Base-by-base conservation (phyloP, 2,113 vertebrate species). In the Melanostigma gelatinosum region DNA sequence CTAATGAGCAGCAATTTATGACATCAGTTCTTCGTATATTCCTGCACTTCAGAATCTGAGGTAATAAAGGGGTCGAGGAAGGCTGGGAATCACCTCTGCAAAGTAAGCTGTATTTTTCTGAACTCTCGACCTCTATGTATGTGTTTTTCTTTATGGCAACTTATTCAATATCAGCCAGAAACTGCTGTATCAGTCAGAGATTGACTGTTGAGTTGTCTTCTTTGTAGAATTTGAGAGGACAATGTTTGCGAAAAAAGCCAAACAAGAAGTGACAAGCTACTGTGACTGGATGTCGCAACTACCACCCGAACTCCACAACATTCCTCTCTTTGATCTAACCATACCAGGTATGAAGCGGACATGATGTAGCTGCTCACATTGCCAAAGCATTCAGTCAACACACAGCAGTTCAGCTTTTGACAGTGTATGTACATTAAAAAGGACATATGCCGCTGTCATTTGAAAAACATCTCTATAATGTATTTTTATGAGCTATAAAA, bases 251-350 rank as follows among this genome's bases (percentile, higher is more conserved):
- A 1, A 32, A 32, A 60, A 66, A 48, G 40, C 22, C 42, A n/a
- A 54, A n/a, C 27, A 1, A 24, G 48, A 69, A 18, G 15, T 42
- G 6, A 24, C 13, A 1, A 65, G 34, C 32, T 62, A 78, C 79
- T 0, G 8, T 40, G 72, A 91, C 71, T 91, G 91, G 91, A 92
- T 92, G 91, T 87, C 88, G 0, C 72, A 82, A 32, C 80, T 91
- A 1, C 87, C 89, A 15, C 5, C 32, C 34, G 40, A 66, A 8
- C 82, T 89, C 24, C 78, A 82, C 27, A 57, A 10, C 46, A 38
- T 70, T 48, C 64, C 84, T 68, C 85, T 92, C 34, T 88, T 40
- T 52, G 22, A 82, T 12, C 72, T 92, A 71, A 71, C 80, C 70
- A 86, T 92, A 72, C 91, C 91, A 83, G 91, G 91, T 91, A 86